Base-by-base conservation (phyloP, 2,888 invertebrate species). In the Pollenia griseotomentosa region DNA sequence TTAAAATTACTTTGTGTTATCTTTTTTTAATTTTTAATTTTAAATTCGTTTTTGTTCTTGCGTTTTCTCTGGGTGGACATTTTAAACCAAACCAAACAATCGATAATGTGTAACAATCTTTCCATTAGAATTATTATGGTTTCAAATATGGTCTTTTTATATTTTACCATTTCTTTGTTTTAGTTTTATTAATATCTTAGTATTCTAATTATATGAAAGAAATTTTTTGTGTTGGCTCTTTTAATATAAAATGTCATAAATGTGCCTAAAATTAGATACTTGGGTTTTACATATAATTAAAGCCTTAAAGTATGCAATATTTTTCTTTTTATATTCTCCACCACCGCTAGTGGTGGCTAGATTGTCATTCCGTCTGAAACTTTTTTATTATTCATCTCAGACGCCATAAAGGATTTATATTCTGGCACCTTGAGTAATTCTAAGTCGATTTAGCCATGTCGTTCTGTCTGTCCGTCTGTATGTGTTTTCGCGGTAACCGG, bases 71-170 rank as follows among this genome's bases (percentile, higher is more conserved):
- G 68, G 83, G 16, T 61, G 80, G 80, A 53, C 59, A 83, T 71
- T 80, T 59, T 71, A 75, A 83, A 80, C 74, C 83, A 66, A 85
- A 73, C 14, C 83, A 66, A 85, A 73, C 14, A 81, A 81, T 82
- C 82, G 51, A 81, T 81, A 73, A 73, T 70, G 8, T 77, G 48
- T 71, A 63, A 63, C 77, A 83, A 71, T 70, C 19, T 40, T 77
- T 63, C 16, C 48, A 73, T 80, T 77, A 75, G 57, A 66, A 73
- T 77, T 83, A 77, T 75, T 84, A 78, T 80, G 87, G 87, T 84
- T 82, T 83, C 81, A 65, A 73, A 71, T 70, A 66, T 70, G 70
- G 51, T 55, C 68, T 16, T 68, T 80, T 75, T 11, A 46, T 48
- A 55, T 23, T 55, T 42, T 46, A 0, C n/a, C 9, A 40, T 48